Percentiles rank a stretch among this genome's conserved stretches.
Conservation (phyloP, 2,113 vertebrate genomes). For the Limanda limanda region DNA sequence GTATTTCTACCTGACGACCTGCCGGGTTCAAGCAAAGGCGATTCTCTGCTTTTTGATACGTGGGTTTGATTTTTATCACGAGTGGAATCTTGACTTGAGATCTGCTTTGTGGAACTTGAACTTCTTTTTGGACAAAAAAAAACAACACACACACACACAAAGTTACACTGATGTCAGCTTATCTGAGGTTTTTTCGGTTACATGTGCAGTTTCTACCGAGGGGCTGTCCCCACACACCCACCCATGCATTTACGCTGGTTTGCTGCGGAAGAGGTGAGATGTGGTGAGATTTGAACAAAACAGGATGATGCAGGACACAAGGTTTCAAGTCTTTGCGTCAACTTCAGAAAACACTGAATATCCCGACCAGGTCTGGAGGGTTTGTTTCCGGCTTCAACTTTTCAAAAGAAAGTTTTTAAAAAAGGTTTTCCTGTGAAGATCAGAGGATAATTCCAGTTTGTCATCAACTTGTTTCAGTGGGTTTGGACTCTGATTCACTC, state of each 20-base stretch:
- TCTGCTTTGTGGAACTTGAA: constrained; percentile 35
- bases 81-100: constrained; percentile 18
- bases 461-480: neutral
- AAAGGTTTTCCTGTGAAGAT: neutral
- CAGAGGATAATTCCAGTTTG: constrained; percentile 47
- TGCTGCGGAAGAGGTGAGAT: constrained; percentile 9
- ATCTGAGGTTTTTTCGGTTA: constrained; percentile 66
- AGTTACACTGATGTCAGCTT: constrained; percentile 71
- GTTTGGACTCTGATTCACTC: neutral
- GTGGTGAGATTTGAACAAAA: constrained; percentile 7
- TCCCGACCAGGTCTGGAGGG: constrained; percentile 17
- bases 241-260: constrained; percentile 16
- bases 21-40: too few species aligned
- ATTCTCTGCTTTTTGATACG: constrained; percentile 47
- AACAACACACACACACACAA: neutral
- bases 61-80: constrained; percentile 46
- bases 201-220: constrained; percentile 53
- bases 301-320: constrained; percentile 1
- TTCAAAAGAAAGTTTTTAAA: neutral
- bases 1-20: neutral
- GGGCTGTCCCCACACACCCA: constrained; percentile 31
- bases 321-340: neutral
- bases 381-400: neutral
- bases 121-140: constrained; percentile 13
- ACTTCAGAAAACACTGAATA: constrained; percentile 23